These are phyloP conservation scores for Vanessa tameamea DNA, from an alignment of 1,140 invertebrate species.

Conservation along the genomic window DNA sequence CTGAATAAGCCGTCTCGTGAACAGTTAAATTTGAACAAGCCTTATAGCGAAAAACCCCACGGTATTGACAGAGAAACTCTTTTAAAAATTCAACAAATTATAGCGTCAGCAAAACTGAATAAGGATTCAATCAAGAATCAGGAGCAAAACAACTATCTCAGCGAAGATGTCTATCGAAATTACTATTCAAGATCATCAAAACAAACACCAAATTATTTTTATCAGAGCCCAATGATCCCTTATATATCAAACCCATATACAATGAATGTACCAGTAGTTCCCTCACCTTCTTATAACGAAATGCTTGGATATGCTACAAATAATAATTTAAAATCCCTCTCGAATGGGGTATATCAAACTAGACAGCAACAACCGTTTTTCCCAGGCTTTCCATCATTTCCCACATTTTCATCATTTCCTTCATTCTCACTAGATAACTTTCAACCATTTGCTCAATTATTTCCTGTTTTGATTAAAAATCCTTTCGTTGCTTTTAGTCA, in stretches of 20 bases:
- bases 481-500: constrained; percentile 76
- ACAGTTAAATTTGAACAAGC: constrained; percentile 48
- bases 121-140: not conserved
- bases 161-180: constrained; percentile 34
- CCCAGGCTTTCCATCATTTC: constrained; percentile 39
- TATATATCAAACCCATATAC: constrained; percentile 52
- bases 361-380: constrained; percentile 51
- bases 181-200: constrained; percentile 38
- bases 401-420: constrained; percentile 38
- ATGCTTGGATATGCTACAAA: constrained; percentile 38
- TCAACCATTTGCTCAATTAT: constrained; percentile 74
- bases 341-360: constrained; percentile 46
- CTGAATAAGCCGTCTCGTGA: constrained; percentile 54
- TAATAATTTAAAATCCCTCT: constrained; percentile 36
- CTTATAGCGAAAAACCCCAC: constrained; percentile 45
- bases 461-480: constrained; percentile 82
- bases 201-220: constrained; percentile 36
- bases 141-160: constrained; percentile 41
- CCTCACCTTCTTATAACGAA: constrained; percentile 49
- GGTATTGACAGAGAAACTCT: constrained; percentile 57
- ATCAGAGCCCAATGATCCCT: constrained; percentile 29
- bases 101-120: constrained; percentile 55
- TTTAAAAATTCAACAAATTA: constrained; percentile 63
- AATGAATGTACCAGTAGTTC: constrained; percentile 59
- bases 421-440: constrained; percentile 54